Evolutionary conservation across 2,888 invertebrate genomes (phyloP).

Genomic region (Lasioglossum morio): DNA sequence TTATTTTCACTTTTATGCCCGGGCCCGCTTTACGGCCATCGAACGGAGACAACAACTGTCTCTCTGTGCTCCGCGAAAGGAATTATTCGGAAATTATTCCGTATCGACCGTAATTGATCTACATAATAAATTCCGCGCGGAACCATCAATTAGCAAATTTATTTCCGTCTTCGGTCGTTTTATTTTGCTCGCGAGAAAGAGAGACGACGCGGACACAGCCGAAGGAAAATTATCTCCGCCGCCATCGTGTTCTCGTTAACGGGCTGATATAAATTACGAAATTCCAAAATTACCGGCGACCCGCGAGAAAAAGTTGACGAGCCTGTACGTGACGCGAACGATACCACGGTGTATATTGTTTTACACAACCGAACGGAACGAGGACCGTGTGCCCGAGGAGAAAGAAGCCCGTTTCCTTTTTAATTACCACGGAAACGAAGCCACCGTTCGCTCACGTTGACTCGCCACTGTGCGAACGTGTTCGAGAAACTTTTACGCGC

Average conservation of each 20-base stretch:
- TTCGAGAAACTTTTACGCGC: constrained; percentile 12
- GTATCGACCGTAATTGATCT: constrained; percentile 41
- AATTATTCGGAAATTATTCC: constrained; percentile 40
- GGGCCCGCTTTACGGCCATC: constrained; percentile 4
- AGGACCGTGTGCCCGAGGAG: constrained; percentile 15
- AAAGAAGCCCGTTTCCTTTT: constrained; percentile 42
- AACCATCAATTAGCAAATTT: constrained; percentile 52
- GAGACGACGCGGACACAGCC: not conserved
- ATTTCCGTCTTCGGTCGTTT: constrained; percentile 25
- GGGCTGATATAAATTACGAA: constrained; percentile 49
- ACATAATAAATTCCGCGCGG: constrained; percentile 47
- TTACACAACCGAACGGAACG: constrained; percentile 32
- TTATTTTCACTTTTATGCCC: constrained; percentile 30
- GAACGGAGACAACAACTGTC: constrained; percentile 1
- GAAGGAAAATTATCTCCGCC: constrained; percentile 29
- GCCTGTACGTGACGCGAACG: constrained; percentile 38
- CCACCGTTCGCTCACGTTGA: not conserved
- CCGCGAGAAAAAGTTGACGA: constrained; percentile 45
- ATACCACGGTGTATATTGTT: constrained; percentile 48
- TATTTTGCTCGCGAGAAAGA: constrained; percentile 6
- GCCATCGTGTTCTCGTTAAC: constrained; percentile 53
- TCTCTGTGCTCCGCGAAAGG: not conserved
- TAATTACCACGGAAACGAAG: constrained; percentile 19
- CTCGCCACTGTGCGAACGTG: not conserved
- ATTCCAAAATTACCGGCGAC: constrained; percentile 37